These are phyloP conservation scores for Xiphorhynchus elegans DNA, from an alignment of 2,113 vertebrate species.

Conservation along the genomic window DNA sequence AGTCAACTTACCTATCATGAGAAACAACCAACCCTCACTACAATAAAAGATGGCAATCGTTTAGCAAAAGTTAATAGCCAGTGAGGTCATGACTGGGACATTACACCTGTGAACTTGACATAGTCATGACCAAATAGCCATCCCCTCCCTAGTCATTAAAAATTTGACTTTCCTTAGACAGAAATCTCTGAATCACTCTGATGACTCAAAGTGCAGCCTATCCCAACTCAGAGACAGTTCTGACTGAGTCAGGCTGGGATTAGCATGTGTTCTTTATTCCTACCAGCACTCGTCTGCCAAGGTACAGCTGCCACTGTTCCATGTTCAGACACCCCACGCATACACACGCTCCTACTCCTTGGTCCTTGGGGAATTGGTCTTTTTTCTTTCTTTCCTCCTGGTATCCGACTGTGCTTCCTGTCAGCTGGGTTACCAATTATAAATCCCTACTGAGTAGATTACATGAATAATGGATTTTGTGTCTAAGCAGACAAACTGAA, in stretches of 20 bases:
- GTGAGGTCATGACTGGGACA: not conserved
- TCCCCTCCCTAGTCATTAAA: not conserved
- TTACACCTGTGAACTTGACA: not conserved
- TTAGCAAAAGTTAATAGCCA: not conserved
- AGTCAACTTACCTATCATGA: not conserved
- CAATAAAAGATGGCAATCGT: not conserved
- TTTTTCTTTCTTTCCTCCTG: constrained; percentile 13
- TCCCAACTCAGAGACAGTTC: not conserved
- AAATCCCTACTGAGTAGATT: not conserved
- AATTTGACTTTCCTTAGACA: not conserved
- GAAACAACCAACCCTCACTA: not conserved
- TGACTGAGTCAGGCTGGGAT: constrained; percentile 27
- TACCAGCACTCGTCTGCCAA: not conserved
- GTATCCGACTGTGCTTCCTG: constrained; percentile 50
- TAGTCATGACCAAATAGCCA: not conserved
- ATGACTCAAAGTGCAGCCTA: constrained; percentile 27
- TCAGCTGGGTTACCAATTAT: constrained; percentile 40
- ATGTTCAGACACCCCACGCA: not conserved
- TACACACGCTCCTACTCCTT: not conserved
- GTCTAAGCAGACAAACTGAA: not conserved
- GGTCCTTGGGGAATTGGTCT: not conserved
- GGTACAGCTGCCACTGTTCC: not conserved
- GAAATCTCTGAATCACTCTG: constrained; percentile 15
- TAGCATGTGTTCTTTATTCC: constrained; percentile 9
- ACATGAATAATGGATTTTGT: constrained; percentile 31